These are phyloP conservation scores for Araneus ventricosus DNA, from an alignment of 1,140 invertebrate species.

Conservation along the genomic window DNA sequence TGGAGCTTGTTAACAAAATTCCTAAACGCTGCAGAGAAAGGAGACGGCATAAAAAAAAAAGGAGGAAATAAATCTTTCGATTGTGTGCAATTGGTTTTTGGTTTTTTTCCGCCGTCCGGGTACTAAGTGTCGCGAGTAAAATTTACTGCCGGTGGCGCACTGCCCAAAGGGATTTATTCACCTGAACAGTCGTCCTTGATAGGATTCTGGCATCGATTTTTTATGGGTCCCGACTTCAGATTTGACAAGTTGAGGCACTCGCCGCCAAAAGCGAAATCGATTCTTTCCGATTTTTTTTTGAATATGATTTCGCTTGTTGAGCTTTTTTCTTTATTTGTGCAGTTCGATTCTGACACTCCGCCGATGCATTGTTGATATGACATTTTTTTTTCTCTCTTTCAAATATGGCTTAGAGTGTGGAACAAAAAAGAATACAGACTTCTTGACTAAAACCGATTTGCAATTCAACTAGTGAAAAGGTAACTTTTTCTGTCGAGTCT, in stretches of 20 bases:
- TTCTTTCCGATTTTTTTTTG: not conserved
- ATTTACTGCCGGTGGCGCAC: not conserved
- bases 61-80: not conserved
- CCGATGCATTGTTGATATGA: not conserved
- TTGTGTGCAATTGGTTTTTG: not conserved
- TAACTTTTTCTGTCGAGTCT: too few species aligned
- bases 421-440: too few species aligned
- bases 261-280: not conserved
- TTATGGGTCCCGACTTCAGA: not conserved
- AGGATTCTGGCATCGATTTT: conserved; percentile 1
- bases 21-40: too few species aligned
- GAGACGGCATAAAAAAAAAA: not conserved
- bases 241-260: not conserved
- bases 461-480: too few species aligned
- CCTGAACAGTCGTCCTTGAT: conserved; percentile 9
- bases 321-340: not conserved
- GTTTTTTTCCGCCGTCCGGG: not conserved
- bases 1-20: too few species aligned
- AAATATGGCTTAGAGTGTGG: too few species aligned
- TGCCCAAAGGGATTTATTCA: not conserved
- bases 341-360: not conserved
- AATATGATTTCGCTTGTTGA: not conserved
- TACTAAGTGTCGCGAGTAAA: not conserved
- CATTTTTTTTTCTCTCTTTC: too few species aligned
- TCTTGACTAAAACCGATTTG: too few species aligned